Evolutionary conservation across 2,888 invertebrate species (phyloP), one percentile per base, ranked within the genome.

Genomic region (Epinotia brunnichana): DNA sequence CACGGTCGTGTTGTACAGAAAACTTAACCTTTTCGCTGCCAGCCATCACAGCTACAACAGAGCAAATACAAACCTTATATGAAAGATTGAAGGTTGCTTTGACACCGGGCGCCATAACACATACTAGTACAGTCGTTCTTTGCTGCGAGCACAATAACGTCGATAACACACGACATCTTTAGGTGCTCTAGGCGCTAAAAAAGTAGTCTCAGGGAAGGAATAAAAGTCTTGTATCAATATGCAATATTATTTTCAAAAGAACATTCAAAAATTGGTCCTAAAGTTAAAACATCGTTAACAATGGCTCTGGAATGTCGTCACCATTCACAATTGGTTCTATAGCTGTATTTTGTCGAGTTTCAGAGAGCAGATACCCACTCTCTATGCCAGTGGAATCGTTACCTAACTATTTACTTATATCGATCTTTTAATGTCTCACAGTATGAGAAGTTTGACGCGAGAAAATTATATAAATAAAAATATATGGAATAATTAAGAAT

Each of bases 231-330:
- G 68, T 82, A 76, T 91, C 88, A 92, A 92, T 92, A 92, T 91
- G 91, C 88, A 92, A 92, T 93, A 92, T 91, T 92, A 92, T 92
- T 93, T 91, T 92, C 90, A 91, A 92, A 92, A 92, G 91, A 92
- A 92, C 90, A 87, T 91, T 92, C 88, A 92, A 93, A 93, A 93
- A 92, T 92, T 92, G 92, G 92, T 92, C 92, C 92, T 92, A 92
- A 92, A 90, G 84, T 91, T 92, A 92, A 92, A 92, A 92, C 90
- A 91, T 90, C 90, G 88, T 91, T 92, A 92, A 93, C 93, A 93
- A 92, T 92, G 90, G 91, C 90, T 91, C 91, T 93, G 93, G 93
- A 93, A 93, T 93, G 93, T 93, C 82, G 83, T 85, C 87, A 86
- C 88, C 87, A 88, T 89, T 86, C 88, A 86, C 83, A 86, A 82